These are phyloP conservation scores for Octomys mimax DNA, from an alignment of 2,797 vertebrate species.

Conservation along the genomic window DNA sequence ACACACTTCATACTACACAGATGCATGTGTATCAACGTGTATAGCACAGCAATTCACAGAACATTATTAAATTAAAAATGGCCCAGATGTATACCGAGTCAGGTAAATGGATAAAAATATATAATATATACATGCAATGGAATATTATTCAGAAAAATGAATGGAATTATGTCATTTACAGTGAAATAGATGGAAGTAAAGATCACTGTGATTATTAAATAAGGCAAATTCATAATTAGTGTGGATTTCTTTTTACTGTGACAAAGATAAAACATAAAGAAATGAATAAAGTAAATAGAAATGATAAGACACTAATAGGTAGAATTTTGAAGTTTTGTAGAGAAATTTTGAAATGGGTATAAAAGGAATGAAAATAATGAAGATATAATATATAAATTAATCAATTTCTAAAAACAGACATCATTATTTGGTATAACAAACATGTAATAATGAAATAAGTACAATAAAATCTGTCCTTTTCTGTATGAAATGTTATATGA, in stretches of 20 bases:
- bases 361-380: not conserved
- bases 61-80: not conserved
- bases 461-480: not conserved
- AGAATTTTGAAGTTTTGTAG: not conserved
- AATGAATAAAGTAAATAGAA: not conserved
- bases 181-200: not conserved
- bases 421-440: not conserved
- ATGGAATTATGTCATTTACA: not conserved
- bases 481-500: not conserved
- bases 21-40: not conserved
- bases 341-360: not conserved
- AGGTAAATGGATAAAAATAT: not conserved
- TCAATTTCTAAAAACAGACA: not conserved
- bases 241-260: no score
- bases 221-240: not conserved
- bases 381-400: not conserved
- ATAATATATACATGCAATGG: not conserved
- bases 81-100: not conserved
- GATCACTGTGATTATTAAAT: not conserved
- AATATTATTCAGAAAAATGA: not conserved
- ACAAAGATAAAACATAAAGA: not conserved
- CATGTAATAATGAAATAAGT: not conserved
- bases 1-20: not conserved
- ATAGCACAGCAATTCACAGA: not conserved
- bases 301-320: not conserved